A percentile compares a stretch with the other conserved stretches of the same genome.
Conservation (phyloP, 1,140 invertebrate genomes). For the Drosophila willistoni region DNA sequence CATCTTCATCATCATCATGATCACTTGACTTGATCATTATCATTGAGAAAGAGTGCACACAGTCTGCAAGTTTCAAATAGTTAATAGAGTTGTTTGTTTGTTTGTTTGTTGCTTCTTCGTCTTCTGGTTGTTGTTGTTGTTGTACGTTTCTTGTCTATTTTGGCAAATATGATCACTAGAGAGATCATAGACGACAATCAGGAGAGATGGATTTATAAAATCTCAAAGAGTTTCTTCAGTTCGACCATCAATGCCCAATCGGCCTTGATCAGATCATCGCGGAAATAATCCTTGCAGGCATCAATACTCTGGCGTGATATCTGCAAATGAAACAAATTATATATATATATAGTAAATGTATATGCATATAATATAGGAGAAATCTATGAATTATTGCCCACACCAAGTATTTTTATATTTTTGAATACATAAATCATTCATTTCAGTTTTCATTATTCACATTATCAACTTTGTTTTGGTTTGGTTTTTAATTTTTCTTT, state of each 20-base stretch:
- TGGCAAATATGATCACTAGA: slow-evolving; percentile 49
- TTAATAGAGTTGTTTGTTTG: slow-evolving; percentile 21
- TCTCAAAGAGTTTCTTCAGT: slow-evolving; percentile 98
- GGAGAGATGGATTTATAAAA: slow-evolving; percentile 88
- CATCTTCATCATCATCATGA: too few relatives aligned
- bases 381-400: slow-evolving; percentile 31
- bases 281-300: slow-evolving; percentile 99
- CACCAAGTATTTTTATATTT: slow-evolving; percentile 2
- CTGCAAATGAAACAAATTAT: slow-evolving; percentile 86
- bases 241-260: slow-evolving; percentile 99
- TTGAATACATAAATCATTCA: slow-evolving; percentile 45
- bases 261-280: slow-evolving; percentile 96
- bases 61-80: slow-evolving; percentile 55
- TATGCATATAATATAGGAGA: too few relatives aligned
- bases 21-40: slow-evolving; percentile 16
- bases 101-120: slow-evolving; percentile 23
- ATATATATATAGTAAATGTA: too few relatives aligned
- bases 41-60: slow-evolving; percentile 36
- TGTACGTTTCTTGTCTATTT: slow-evolving; percentile 23
- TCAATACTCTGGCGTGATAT: slow-evolving; percentile 99
- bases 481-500: not conserved
- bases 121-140: slow-evolving; percentile 20
- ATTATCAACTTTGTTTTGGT: not conserved
- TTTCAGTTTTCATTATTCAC: slow-evolving; percentile 30
- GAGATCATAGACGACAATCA: not conserved